phyloP scores from a whole-genome alignment of 2,888 invertebrate species.

The Anoplius nigerrimus region DNA sequence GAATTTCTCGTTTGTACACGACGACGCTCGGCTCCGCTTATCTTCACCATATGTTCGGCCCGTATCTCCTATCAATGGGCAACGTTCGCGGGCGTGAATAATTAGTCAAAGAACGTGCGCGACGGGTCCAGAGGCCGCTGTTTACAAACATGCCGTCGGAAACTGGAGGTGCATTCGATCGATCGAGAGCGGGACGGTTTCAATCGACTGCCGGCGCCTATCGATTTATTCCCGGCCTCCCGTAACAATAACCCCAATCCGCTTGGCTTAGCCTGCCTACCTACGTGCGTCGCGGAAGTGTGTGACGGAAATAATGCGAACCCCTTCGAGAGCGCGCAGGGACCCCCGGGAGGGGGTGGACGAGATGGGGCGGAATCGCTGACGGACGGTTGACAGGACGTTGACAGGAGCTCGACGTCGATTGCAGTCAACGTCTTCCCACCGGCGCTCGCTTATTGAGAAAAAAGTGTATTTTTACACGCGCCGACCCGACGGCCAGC shows the following conservation, averaged over 20 bases:
- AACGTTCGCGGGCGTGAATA: slow-evolving; percentile 39
- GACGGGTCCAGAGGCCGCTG: slow-evolving; percentile 40
- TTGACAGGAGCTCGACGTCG: too few species aligned
- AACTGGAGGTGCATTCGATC: background rate
- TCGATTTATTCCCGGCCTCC: slow-evolving; percentile 32
- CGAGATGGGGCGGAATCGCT: too few species aligned
- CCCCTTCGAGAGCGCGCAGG: slow-evolving; percentile 11
- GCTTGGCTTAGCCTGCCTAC: slow-evolving; percentile 13
- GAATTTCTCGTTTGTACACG: too few species aligned
- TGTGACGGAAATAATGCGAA: slow-evolving; percentile 26
- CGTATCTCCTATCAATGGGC: slow-evolving; percentile 47
- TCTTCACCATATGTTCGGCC: background rate
- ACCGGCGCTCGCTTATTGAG: too few species aligned
- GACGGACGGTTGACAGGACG: too few species aligned
- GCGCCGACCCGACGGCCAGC: too few species aligned
- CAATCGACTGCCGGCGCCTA: slow-evolving; percentile 15
- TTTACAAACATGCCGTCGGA: slow-evolving; percentile 45
- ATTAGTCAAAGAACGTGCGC: slow-evolving; percentile 47
- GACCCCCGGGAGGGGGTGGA: too few species aligned
- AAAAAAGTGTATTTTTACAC: too few species aligned
- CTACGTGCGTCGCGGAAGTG: slow-evolving; percentile 13
- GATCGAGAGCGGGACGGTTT: slow-evolving; percentile 14
- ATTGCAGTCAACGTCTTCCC: too few species aligned
- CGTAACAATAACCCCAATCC: slow-evolving; percentile 44
- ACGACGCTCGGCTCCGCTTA: too few species aligned